Percentiles rank a stretch among this genome's conserved stretches.
phyloP scores from a whole-genome alignment of 2,113 vertebrate genomes.

The Capreolus pygargus region DNA sequence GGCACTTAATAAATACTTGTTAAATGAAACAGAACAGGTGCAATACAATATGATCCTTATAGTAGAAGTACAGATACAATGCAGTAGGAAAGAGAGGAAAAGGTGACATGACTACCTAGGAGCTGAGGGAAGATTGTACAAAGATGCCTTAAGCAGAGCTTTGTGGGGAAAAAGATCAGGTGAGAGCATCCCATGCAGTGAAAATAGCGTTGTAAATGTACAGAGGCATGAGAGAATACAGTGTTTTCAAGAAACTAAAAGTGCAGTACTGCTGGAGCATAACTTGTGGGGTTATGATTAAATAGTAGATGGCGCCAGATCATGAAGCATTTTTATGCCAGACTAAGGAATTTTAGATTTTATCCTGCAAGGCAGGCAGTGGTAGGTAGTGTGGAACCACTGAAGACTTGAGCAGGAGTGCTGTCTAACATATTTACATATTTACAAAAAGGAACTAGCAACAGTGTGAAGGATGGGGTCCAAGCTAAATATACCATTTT shows the following conservation, averaged over 20 bases:
- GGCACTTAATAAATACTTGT: conserved; percentile 24
- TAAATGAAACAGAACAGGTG: neutral
- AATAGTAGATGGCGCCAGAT: neutral
- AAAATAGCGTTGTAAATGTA: neutral
- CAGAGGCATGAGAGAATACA: neutral
- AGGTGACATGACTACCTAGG: neutral
- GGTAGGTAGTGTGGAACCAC: neutral
- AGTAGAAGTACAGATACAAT: neutral
- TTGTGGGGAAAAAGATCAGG: neutral
- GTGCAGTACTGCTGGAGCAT: neutral
- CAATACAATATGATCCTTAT: neutral
- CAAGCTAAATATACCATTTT: neutral
- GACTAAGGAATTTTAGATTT: neutral
- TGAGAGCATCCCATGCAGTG: neutral
- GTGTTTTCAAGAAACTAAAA: neutral
- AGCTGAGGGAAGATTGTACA: neutral
- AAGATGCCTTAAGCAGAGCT: neutral
- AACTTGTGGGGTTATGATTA: neutral
- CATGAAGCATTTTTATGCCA: neutral
- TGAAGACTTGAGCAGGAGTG: neutral
- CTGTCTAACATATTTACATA: neutral
- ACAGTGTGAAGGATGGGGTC: neutral
- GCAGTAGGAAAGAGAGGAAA: neutral
- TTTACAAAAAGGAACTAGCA: conserved; percentile 11
- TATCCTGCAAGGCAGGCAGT: neutral